Evolutionary conservation across 35 echinoderm and acorn worm species (phyloP).

Genomic region (Heliocidaris erythrogramma): DNA sequence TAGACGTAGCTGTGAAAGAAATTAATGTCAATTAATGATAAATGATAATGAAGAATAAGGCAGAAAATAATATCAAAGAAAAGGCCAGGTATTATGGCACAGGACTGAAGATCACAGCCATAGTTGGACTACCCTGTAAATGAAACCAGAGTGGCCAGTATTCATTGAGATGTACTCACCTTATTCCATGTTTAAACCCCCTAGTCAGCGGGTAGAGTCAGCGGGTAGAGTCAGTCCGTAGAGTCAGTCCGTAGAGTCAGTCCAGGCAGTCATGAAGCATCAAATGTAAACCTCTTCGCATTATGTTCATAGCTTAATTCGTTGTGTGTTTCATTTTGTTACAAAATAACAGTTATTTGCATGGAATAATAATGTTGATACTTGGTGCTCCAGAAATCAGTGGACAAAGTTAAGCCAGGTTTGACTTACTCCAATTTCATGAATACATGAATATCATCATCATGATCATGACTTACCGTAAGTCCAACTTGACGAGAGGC

Average conservation of each 20-base stretch:
- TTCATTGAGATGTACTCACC: too few relatives aligned
- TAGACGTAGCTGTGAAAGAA: not conserved
- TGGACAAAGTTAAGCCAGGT: not conserved
- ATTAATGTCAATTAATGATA: not conserved
- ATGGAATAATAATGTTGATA: too few relatives aligned
- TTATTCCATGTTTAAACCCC: too few relatives aligned
- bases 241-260: too few relatives aligned
- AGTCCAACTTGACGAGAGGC: conserved; percentile 55
- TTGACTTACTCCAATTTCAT: not conserved
- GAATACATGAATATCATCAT: not conserved
- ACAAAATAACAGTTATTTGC: too few relatives aligned
- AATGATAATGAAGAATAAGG: not conserved
- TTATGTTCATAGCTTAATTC: too few relatives aligned
- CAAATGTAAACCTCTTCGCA: too few relatives aligned
- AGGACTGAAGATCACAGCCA: not conserved
- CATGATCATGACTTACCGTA: conserved; percentile 31
- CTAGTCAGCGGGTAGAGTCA: too few relatives aligned
- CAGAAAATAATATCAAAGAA: not conserved
- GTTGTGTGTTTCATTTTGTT: too few relatives aligned
- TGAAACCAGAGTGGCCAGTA: too few relatives aligned
- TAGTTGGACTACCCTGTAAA: not conserved
- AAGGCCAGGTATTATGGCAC: not conserved
- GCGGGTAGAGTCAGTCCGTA: too few relatives aligned
- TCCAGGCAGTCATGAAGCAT: too few relatives aligned
- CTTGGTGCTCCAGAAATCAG: not conserved